phyloP scores from a whole-genome alignment of 2,113 vertebrate species.

The Polypterus senegalus region DNA sequence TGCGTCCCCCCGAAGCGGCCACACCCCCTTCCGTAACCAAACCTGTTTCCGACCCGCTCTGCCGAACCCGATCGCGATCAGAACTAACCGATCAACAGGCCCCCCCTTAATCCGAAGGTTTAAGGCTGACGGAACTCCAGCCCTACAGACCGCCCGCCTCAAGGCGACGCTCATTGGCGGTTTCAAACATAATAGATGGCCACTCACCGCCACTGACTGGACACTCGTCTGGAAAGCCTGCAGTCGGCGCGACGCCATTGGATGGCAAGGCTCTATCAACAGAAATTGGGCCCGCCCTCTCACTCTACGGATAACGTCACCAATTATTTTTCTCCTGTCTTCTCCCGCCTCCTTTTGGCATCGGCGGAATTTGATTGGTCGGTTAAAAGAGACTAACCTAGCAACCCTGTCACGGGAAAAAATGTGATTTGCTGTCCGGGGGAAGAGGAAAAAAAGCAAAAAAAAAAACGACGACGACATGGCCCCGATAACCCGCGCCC shows the following conservation, averaged over 20 bases:
- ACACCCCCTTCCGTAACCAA: conserved; percentile 7
- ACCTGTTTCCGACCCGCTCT: conserved; percentile 20
- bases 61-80: conserved; percentile 20
- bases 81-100: conserved; percentile 34
- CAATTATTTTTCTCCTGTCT: conserved; percentile 32
- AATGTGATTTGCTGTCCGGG: conserved; percentile 26
- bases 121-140: conserved; percentile 49
- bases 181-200: conserved; percentile 27
- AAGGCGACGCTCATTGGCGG: conserved; percentile 27
- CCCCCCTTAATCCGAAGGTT: conserved; percentile 36
- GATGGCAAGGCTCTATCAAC: conserved; percentile 29
- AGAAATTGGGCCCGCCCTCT: conserved; percentile 17
- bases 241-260: not conserved
- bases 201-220: not conserved
- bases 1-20: conserved; percentile 11
- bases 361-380: conserved; percentile 23
- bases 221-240: too few species aligned
- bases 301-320: conserved; percentile 28
- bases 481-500: conserved; percentile 23
- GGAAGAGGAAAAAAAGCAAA: not conserved
- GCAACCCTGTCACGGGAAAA: conserved; percentile 20
- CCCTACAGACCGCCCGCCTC: conserved; percentile 38
- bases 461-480: conserved; percentile 14
- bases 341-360: conserved; percentile 12
- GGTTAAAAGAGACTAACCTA: conserved; percentile 11